A percentile compares a stretch with the other conserved stretches of the same genome.
phyloP scores from a whole-genome alignment of 2,113 vertebrate species.

The Lethenteron reissneri region DNA sequence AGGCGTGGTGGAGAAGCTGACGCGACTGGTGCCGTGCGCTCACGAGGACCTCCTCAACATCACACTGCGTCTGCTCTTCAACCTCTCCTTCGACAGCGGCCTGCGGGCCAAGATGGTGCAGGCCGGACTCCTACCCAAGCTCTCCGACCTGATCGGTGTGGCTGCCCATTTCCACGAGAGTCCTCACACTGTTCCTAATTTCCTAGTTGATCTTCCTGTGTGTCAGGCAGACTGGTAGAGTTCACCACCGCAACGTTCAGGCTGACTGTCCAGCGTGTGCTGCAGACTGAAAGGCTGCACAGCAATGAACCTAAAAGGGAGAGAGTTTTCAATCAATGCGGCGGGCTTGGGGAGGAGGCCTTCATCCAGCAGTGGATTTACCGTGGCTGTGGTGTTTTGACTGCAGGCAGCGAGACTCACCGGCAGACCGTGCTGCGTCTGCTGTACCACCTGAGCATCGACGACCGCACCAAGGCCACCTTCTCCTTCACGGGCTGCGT shows the following conservation, averaged over 20 bases:
- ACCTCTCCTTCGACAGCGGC: constrained; percentile 63
- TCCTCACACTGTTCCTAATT: too few species aligned
- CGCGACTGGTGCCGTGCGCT: constrained; percentile 53
- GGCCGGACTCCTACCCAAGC: constrained; percentile 56
- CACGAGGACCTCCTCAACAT: constrained; percentile 56
- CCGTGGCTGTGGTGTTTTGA: too few species aligned
- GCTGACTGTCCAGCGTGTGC: neutral
- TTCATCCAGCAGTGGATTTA: too few species aligned
- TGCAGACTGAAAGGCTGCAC: neutral
- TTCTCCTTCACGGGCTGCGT: constrained; percentile 77
- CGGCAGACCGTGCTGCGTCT: constrained; percentile 66
- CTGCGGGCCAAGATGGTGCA: constrained; percentile 72
- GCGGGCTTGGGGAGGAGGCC: too few species aligned
- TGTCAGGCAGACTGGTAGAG: neutral
- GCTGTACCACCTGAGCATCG: constrained; percentile 81
- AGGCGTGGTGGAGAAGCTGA: constrained; percentile 53
- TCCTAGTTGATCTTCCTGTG: constrained; percentile 7
- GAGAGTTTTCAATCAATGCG: neutral
- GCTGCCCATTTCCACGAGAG: neutral
- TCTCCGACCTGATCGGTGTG: constrained; percentile 53
- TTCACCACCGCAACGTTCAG: neutral
- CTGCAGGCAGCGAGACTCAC: constrained; percentile 19
- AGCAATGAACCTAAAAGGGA: neutral
- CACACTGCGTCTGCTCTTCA: constrained; percentile 50
- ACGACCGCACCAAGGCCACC: constrained; percentile 65